A percentile compares a stretch with the other conserved stretches of the same genome.
Evolutionary conservation across 2,797 vertebrate species (phyloP).

Genomic region (Diglossa cyanea): DNA sequence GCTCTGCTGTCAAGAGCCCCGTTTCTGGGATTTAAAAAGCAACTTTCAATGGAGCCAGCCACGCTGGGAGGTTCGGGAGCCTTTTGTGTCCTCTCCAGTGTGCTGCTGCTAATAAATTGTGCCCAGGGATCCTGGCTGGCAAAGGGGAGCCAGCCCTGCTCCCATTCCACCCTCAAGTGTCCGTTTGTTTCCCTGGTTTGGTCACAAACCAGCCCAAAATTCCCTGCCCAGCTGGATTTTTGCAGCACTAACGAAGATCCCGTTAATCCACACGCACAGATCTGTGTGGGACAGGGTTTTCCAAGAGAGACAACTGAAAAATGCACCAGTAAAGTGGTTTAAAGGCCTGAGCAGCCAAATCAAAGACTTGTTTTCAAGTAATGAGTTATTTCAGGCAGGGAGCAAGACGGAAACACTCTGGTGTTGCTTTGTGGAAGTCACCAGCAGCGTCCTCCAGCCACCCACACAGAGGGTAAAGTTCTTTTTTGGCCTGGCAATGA

Average conservation of each 20-base stretch:
- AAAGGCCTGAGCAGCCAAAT: background rate
- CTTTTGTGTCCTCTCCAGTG: constrained; percentile 44
- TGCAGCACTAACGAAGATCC: fast-evolving
- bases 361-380: background rate
- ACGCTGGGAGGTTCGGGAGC: background rate
- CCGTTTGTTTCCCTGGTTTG: background rate
- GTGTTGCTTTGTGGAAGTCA: background rate
- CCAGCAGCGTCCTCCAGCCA: background rate
- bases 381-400: background rate
- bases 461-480: fast-evolving
- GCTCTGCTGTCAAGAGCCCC: constrained; percentile 57
- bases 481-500: background rate
- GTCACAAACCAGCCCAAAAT: background rate
- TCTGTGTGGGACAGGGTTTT: too few relatives aligned
- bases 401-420: fast-evolving
- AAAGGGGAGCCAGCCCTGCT: background rate
- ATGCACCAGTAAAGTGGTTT: fast-evolving
- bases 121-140: background rate
- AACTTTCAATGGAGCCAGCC: constrained; percentile 1
- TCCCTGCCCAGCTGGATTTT: too few relatives aligned
- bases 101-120: background rate
- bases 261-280: too few relatives aligned
- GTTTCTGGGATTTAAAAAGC: constrained; percentile 50
- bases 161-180: background rate
- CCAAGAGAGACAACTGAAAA: background rate